Evolutionary conservation across 92 coral and sea anemone species (phyloP).

Genomic region (Paragorgia papillata): DNA sequence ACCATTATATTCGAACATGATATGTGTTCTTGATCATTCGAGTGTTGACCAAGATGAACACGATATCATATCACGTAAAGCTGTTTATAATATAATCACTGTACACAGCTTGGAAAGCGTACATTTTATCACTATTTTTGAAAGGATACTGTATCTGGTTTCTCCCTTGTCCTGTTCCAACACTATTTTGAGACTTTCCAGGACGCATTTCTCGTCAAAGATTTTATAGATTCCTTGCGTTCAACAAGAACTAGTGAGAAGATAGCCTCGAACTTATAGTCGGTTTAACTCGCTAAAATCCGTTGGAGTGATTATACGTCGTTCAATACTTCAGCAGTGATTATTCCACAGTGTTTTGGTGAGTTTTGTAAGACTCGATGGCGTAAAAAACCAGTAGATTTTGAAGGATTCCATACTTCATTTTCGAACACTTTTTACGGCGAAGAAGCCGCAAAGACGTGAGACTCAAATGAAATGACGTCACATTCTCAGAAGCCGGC

Average conservation of each 20-base stretch:
- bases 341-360: slow-evolving; percentile 30
- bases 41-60: neutral
- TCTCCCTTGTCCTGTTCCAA: slow-evolving; percentile 19
- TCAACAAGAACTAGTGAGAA: neutral
- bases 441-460: slow-evolving; percentile 22
- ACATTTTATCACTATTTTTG: neutral
- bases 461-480: slow-evolving; percentile 31
- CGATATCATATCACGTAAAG: neutral
- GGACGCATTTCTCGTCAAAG: slow-evolving; percentile 2
- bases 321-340: neutral
- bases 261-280: neutral
- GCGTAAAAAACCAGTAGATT: slow-evolving; percentile 1
- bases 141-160: slow-evolving; percentile 38
- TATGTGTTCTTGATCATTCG: neutral
- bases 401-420: slow-evolving; percentile 35
- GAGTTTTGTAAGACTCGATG: slow-evolving; percentile 16
- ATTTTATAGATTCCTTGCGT: neutral
- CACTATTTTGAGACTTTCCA: neutral
- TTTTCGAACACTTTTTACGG: neutral
- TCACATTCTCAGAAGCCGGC: slow-evolving; percentile 40
- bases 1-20: too few species aligned
- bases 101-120: neutral
- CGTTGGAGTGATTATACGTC: slow-evolving; percentile 10
- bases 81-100: neutral
- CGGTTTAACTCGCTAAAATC: neutral